Evolutionary conservation across 2,888 invertebrate species (phyloP).

Genomic region (Meiosimyza platycephala): DNA sequence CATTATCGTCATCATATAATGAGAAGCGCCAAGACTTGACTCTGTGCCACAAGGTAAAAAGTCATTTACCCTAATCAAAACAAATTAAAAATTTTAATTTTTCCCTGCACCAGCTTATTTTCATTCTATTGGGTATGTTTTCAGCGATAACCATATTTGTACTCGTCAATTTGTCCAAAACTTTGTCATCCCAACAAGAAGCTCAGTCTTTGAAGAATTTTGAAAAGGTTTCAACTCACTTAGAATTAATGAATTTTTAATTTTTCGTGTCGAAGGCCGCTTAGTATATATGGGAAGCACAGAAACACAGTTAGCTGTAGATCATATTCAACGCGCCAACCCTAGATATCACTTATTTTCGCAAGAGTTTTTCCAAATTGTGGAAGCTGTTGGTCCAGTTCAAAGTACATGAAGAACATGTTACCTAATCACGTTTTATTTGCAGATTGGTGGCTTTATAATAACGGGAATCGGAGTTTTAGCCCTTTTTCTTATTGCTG

Average conservation of each 20-base stretch:
- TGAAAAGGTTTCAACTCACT: not conserved
- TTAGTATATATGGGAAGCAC: too few species aligned
- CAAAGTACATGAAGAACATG: too few species aligned
- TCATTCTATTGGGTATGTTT: conserved; percentile 8
- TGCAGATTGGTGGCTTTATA: conserved; percentile 6
- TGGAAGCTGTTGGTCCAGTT: too few species aligned
- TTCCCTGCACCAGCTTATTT: conserved; percentile 1
- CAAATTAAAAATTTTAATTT: not conserved
- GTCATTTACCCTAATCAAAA: not conserved
- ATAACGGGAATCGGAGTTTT: not conserved
- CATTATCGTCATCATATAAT: not conserved
- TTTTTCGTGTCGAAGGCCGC: too few species aligned
- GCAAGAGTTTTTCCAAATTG: too few species aligned
- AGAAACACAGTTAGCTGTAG: too few species aligned
- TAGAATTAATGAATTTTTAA: not conserved
- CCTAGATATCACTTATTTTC: too few species aligned
- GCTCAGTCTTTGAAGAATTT: conserved; percentile 4
- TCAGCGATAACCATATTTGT: conserved; percentile 3
- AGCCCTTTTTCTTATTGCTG: not conserved
- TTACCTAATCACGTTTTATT: not conserved
- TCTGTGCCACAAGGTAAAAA: conserved; percentile 16
- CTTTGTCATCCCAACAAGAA: conserved; percentile 9
- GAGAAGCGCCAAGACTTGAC: conserved; percentile 4
- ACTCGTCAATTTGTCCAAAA: conserved; percentile 12
- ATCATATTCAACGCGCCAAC: too few species aligned